Evolutionary conservation across 2,888 invertebrate genomes (phyloP), one percentile per base, ranked within the genome.

Genomic region (Ophion obscuratus): DNA sequence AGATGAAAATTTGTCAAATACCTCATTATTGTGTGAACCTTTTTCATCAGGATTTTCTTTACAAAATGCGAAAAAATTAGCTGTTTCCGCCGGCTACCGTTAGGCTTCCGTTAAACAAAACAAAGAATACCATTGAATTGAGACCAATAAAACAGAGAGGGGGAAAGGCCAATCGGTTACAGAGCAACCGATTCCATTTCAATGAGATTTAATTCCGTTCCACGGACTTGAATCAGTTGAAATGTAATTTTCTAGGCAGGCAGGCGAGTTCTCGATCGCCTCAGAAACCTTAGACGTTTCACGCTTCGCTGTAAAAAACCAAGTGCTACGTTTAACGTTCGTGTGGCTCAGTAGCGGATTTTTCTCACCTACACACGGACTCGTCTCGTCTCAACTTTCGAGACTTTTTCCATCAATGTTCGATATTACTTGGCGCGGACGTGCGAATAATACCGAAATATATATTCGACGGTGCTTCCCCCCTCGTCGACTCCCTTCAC

Each of bases 401-500:
- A 61, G 83, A 81, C 44, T 73, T 80, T 73, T 85, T 83, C 79
- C 85, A 85, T 83, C 82, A 85, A 85, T 85, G 79, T 85, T 83
- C 82, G 85, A 85, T 85, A 85, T 85, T 83, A 80, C 79, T 85
- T 85, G 79, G 75, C 67, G 79, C 66, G 82, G 57, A 83, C 85
- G 82, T 85, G 85, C 71, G 61, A 85, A 85, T 85, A 83, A 85
- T 83, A 83, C 79, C 40, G 53, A 31, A 85, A 76, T 66, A 70
- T 66, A 70, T 57, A 62, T 31, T 64, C 24, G 20, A 24, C 9
- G 7, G 24, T 24, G 20, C 57, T 24, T 10, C 57, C 57, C 31
- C n/a, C 53, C 59, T 59, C 5, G 47, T n/a, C 20, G 17, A 24
- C 66, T 53, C 40, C 47, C 27, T 24, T 9, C 7, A 36, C 53